Evolutionary conservation across 2,888 invertebrate species (phyloP), one percentile per base, ranked within the genome.

Genomic region (Sarcophaga rosellei): DNA sequence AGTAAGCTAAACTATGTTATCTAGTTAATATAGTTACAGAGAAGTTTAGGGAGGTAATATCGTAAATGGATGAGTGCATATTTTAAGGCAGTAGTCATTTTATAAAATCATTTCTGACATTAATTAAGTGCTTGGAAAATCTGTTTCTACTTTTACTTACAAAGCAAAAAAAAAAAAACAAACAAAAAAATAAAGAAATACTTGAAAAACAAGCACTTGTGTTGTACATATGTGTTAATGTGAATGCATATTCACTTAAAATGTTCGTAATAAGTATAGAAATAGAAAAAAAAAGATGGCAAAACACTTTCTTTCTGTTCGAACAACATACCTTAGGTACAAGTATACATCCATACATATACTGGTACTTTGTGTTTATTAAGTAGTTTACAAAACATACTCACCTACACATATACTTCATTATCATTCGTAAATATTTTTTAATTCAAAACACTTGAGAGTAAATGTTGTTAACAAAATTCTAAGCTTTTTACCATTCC

Each of bases 81-180:
- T 68, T 61, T 76, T 65, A 65, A n/a, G 45, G 75, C 21, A 59
- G 59, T 53, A 75, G 72, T 76, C 47, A 72, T 76, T 76, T 68
- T n/a, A 65, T 25, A 63, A 35, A 81, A 81, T 77, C 53, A 84
- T 81, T 81, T 84, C 62, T 77, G 73, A 68, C 80, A 80, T 75
- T 76, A 84, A 84, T 76, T 80, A 80, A 84, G 80, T 84, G 80
- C 62, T 84, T 76, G 72, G 80, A 70, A 80, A 84, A 79, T 70
- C 78, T 69, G 68, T 57, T 74, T 57, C 53, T 73, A 66, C 25
- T 57, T 78, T 66, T 66, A 45, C 53, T 68, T 15, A 53, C 6
- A 53, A 53, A 4, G 53, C 53, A 12, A 17, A 53, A 17, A 53
- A 53, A 53, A 17, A 53, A 17, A 0, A 15, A 47, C 0, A 47